Evolutionary conservation across 2,113 vertebrate genomes (phyloP).

Genomic region (Alethe diademata): DNA sequence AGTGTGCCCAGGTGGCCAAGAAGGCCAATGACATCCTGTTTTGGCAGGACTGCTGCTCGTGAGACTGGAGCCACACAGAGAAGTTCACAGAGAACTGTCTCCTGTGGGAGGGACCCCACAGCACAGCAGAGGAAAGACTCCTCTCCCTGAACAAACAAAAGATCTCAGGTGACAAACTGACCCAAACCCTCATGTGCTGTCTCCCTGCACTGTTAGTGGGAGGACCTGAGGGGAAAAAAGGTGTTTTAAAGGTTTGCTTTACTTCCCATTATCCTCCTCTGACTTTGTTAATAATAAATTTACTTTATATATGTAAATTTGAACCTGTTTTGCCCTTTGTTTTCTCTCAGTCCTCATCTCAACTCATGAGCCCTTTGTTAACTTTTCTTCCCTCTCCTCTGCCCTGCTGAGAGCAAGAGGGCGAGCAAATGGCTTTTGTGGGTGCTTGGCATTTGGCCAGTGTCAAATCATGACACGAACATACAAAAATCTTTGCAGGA

Average conservation of each 20-base stretch:
- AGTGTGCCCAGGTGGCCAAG: no score
- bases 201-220: not conserved
- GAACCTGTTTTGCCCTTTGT: not conserved
- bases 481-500: not conserved
- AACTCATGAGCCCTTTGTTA: not conserved
- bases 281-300: not conserved
- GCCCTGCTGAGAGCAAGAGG: not conserved
- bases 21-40: no score
- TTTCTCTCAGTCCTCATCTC: not conserved
- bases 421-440: rapidly evolving
- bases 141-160: not conserved
- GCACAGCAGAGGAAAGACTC: not conserved
- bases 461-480: not conserved
- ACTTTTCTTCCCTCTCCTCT: not conserved
- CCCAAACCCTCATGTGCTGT: not conserved
- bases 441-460: not conserved
- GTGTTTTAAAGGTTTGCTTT: not conserved
- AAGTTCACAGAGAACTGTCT: no score
- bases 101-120: no score
- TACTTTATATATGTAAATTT: not conserved
- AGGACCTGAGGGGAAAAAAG: not conserved
- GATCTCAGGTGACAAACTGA: not conserved
- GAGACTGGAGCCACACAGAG: no score
- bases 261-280: not conserved
- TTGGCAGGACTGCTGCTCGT: no score